Percentiles rank a stretch among this genome's conserved stretches.
Conservation (phyloP, 2,888 invertebrate species). For the Stenichneumon culpator region DNA sequence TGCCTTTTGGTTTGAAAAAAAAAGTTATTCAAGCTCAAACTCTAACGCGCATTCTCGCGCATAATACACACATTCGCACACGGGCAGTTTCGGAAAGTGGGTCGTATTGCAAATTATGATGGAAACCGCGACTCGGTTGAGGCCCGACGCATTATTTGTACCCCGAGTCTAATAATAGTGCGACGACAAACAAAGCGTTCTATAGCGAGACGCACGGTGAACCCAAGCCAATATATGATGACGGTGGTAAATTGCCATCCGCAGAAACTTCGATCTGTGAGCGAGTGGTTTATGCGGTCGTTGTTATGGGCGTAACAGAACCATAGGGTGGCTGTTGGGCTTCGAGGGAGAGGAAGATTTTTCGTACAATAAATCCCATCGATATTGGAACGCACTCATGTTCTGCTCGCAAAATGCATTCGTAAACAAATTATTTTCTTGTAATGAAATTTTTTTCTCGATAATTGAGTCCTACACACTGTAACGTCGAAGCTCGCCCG, state of each 20-base stretch:
- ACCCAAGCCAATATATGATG: slow-evolving; percentile 29
- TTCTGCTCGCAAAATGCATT: not conserved
- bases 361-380: not conserved
- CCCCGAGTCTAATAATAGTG: slow-evolving; percentile 25
- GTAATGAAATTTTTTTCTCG: no score
- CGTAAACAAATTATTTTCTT: not conserved
- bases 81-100: not conserved
- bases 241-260: slow-evolving; percentile 32
- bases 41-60: not conserved
- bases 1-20: not conserved
- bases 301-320: slow-evolving; percentile 23
- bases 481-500: no score
- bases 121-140: slow-evolving; percentile 8
- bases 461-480: no score
- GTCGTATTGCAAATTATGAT: slow-evolving; percentile 47
- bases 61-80: not conserved
- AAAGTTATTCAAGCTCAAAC: not conserved
- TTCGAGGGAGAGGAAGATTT: not conserved
- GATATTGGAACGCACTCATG: not conserved
- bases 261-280: slow-evolving; percentile 44
- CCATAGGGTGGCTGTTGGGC: not conserved
- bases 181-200: slow-evolving; percentile 12
- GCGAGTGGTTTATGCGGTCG: slow-evolving; percentile 48
- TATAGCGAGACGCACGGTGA: not conserved
- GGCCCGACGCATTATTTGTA: slow-evolving; percentile 1